Evolutionary conservation across 1,140 invertebrate species (phyloP).

Genomic region (Drosophila yakuba): DNA sequence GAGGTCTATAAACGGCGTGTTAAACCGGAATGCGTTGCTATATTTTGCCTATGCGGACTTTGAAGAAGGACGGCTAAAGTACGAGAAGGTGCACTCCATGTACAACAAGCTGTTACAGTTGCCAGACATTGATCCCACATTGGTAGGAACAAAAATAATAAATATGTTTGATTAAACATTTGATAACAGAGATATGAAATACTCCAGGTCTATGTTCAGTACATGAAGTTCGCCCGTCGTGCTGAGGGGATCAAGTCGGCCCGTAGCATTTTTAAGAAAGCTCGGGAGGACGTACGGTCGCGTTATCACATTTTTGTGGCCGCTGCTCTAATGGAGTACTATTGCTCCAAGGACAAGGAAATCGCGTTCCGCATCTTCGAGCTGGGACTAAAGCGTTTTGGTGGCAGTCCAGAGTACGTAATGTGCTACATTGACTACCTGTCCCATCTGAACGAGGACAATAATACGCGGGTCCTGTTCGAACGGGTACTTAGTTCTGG

Average conservation of each 20-base stretch:
- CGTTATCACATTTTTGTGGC: slow-evolving; percentile 98
- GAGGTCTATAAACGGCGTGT: slow-evolving; percentile 93
- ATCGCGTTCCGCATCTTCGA: slow-evolving; percentile 99
- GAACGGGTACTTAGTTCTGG: slow-evolving; percentile 97
- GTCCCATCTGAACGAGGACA: slow-evolving; percentile 99
- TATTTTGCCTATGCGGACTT: slow-evolving; percentile 99
- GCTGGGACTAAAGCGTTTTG: slow-evolving; percentile 98
- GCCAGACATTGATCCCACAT: slow-evolving; percentile 95
- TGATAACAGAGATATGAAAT: not conserved
- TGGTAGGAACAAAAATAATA: slow-evolving; percentile 86
- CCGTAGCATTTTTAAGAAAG: slow-evolving; percentile 96
- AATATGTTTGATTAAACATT: not conserved
- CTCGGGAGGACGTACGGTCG: slow-evolving; percentile 94
- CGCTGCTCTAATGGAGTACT: slow-evolving; percentile 99
- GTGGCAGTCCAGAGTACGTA: slow-evolving; percentile 96
- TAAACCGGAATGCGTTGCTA: slow-evolving; percentile 96
- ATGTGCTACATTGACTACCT: slow-evolving; percentile 98
- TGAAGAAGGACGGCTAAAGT: slow-evolving; percentile 98
- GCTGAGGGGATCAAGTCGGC: slow-evolving; percentile 99
- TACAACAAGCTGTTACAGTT: slow-evolving; percentile 96
- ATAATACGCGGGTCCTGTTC: slow-evolving; percentile 99
- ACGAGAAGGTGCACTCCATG: slow-evolving; percentile 98
- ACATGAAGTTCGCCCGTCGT: slow-evolving; percentile 99
- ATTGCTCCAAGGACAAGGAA: slow-evolving; percentile 99
- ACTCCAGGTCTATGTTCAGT: slow-evolving; percentile 96